Evolutionary conservation across 2,888 invertebrate genomes (phyloP).

Genomic region (Leucania comma): DNA sequence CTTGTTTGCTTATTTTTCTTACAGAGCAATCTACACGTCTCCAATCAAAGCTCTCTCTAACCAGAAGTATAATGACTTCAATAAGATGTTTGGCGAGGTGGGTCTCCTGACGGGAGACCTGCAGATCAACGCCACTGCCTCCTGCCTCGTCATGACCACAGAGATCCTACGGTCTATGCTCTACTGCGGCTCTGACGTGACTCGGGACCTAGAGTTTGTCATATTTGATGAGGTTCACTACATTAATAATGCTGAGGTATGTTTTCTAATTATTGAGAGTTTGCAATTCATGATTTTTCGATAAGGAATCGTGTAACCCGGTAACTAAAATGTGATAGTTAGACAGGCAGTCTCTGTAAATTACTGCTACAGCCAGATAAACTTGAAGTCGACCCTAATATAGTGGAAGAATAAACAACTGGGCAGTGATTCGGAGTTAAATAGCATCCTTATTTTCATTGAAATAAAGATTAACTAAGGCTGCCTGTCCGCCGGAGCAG

Average conservation of each 20-base stretch:
- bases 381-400: neutral
- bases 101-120: constrained; percentile 98
- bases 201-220: constrained; percentile 99
- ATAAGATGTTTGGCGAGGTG: constrained; percentile 97
- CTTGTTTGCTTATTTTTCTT: constrained; percentile 30
- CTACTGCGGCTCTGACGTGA: constrained; percentile 98
- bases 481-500: no score
- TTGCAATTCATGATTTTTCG: neutral
- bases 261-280: neutral
- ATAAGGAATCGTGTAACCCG: no score
- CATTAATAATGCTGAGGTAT: constrained; percentile 98
- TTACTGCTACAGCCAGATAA: neutral
- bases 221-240: constrained; percentile 99
- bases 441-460: no score
- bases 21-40: constrained; percentile 98
- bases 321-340: neutral
- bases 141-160: constrained; percentile 99
- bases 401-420: no score
- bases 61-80: constrained; percentile 99
- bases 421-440: no score
- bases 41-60: constrained; percentile 99
- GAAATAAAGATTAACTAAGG: no score
- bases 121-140: constrained; percentile 97
- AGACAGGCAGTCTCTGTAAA: neutral
- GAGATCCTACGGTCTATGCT: constrained; percentile 99